These are phyloP conservation scores for Lethocerus indicus DNA, from an alignment of 1,140 invertebrate genomes.

Conservation along the genomic window DNA sequence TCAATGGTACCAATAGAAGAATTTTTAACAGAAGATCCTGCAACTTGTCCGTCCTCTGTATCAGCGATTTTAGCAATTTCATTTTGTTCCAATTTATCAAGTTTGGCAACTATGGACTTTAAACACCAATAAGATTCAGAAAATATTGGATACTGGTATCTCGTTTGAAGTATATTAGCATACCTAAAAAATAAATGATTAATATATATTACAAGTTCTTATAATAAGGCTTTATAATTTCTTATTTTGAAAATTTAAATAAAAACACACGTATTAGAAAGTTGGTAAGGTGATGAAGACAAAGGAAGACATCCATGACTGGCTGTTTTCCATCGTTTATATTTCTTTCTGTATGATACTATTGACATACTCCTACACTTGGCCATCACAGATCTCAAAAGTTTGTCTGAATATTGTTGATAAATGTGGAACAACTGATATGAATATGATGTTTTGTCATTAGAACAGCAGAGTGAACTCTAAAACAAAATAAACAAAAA, in stretches of 20 bases:
- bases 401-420: conserved; percentile 44
- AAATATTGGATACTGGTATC: conserved; percentile 30
- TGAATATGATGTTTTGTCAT: conserved; percentile 39
- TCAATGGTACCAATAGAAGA: conserved; percentile 5
- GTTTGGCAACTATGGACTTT: neutral
- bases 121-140: conserved; percentile 18
- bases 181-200: conserved; percentile 22
- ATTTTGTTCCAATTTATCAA: too few relatives aligned
- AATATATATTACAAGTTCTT: neutral
- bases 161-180: conserved; percentile 30
- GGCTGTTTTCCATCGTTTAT: conserved; percentile 6
- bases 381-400: conserved; percentile 36
- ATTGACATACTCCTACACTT: conserved; percentile 37
- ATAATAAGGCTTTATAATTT: neutral
- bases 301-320: conserved; percentile 23
- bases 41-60: too few relatives aligned
- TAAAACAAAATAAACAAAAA: conserved; percentile 23
- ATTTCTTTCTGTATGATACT: conserved; percentile 31
- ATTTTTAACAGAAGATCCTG: neutral
- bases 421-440: conserved; percentile 53
- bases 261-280: conserved; percentile 24
- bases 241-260: too few relatives aligned
- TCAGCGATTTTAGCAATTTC: too few relatives aligned
- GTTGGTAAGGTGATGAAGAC: conserved; percentile 33
- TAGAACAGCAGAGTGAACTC: conserved; percentile 39